Evolutionary conservation across 35 echinoderm and acorn worm species (phyloP), one percentile per base, ranked within the genome.

Genomic region (Diadema setosum): DNA sequence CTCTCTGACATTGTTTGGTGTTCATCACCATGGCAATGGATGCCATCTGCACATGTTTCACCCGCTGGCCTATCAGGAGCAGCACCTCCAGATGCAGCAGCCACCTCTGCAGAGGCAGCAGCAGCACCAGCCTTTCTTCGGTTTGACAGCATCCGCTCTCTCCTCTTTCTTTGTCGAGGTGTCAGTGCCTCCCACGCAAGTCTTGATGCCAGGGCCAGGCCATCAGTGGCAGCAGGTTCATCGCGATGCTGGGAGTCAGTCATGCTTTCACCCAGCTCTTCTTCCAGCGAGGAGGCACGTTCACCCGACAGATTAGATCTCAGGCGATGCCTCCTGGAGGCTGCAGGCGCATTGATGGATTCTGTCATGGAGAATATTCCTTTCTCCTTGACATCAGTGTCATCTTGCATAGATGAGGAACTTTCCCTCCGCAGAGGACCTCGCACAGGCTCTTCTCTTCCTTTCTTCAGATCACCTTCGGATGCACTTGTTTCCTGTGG

Each of bases 151-250:
- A 97, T 90, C 70, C 86, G 93, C 46, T 93, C 91, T 50, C 95
- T 82, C 31, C 91, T 76, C 55, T 87, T 82, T 40, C 91, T 80
- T 81, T 97, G 95, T 16, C 95, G 46, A 23, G 95, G 95, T 2
- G 95, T 97, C 42, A 97, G 82, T 20, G 82, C 43, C 57, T 97
- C 95, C 95, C 95, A 97, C 0, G 95, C 95, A 3, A 97, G 91
- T 29, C 95, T 78, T 44, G 95, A 93, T 52, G 87, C 69, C 56
- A 83, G 52, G 39, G 64, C 63, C 8, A 82, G 85, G 55, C 58
- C 61, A 17, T 70, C 93, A 83, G 84, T 95, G 42, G 83, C 81
- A 18, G 80, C 60, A 55, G 75, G 83, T 27, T 83, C 89, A 26
- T 95, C 90, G 30, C 67, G 65, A 31, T 70, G 43, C 55, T 70